phyloP scores from a whole-genome alignment of 2,888 invertebrate genomes.

The Eretmocerus hayati region DNA sequence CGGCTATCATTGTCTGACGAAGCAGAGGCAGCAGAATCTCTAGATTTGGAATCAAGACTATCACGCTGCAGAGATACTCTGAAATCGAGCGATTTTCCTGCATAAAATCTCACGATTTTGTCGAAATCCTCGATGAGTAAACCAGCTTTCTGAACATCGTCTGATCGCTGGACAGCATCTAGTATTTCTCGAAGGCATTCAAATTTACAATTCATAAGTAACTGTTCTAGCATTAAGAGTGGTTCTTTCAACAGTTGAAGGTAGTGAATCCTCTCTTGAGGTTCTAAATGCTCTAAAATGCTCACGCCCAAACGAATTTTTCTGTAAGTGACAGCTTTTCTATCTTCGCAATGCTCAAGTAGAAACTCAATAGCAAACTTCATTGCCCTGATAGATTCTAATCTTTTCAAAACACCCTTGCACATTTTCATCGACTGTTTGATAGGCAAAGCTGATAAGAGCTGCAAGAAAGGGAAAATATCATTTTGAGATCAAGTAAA shows the following conservation, averaged over 20 bases:
- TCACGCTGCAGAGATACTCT: slow-evolving; percentile 48
- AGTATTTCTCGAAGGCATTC: slow-evolving; percentile 60
- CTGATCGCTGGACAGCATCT: slow-evolving; percentile 47
- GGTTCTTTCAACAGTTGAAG: slow-evolving; percentile 65
- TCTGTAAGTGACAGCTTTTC: slow-evolving; percentile 51
- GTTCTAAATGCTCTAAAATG: slow-evolving; percentile 58
- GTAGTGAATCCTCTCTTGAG: slow-evolving; percentile 53
- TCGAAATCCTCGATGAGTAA: slow-evolving; percentile 61
- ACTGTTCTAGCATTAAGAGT: slow-evolving; percentile 71
- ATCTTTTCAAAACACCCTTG: slow-evolving; percentile 56
- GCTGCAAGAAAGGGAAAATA: slow-evolving; percentile 39
- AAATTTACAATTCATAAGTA: slow-evolving; percentile 78
- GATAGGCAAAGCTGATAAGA: slow-evolving; percentile 56
- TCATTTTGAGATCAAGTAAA: too few relatives aligned
- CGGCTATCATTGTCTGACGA: slow-evolving; percentile 34
- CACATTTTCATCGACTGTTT: slow-evolving; percentile 57
- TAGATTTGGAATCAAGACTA: slow-evolving; percentile 32
- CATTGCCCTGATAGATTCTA: slow-evolving; percentile 58
- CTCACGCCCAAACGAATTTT: slow-evolving; percentile 63
- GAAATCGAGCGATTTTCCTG: slow-evolving; percentile 73
- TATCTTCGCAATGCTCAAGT: slow-evolving; percentile 46
- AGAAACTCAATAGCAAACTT: slow-evolving; percentile 61
- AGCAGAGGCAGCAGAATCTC: slow-evolving; percentile 36
- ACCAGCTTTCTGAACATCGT: slow-evolving; percentile 39
- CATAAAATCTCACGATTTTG: slow-evolving; percentile 63